Percentiles rank a stretch among this genome's conserved stretches.
Evolutionary conservation across 1,140 invertebrate genomes (phyloP).

Genomic region (Yoshiicerus persimilis): DNA sequence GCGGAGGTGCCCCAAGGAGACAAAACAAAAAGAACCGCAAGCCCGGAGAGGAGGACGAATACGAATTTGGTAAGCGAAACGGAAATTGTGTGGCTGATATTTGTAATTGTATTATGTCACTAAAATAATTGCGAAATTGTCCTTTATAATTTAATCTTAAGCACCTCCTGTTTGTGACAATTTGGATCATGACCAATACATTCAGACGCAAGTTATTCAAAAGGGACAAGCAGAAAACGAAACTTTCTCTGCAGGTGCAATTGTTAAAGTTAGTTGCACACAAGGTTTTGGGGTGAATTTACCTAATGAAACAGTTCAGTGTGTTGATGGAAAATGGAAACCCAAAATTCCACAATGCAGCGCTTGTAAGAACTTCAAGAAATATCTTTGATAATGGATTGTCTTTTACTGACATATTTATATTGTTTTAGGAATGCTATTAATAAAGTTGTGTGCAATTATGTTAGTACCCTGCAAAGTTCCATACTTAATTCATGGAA

Average conservation of each 20-base stretch:
- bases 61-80: slow-evolving; percentile 51
- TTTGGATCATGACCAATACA: slow-evolving; percentile 60
- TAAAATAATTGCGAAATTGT: background rate
- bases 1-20: slow-evolving; percentile 50
- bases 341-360: slow-evolving; percentile 74
- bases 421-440: too few species aligned
- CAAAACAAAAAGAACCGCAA: slow-evolving; percentile 56
- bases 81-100: too few species aligned
- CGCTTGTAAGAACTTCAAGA: slow-evolving; percentile 64
- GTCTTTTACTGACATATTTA: background rate
- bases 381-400: background rate
- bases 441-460: background rate
- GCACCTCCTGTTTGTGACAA: slow-evolving; percentile 30
- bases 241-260: slow-evolving; percentile 61
- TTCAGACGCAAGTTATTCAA: slow-evolving; percentile 67
- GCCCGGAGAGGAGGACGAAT: slow-evolving; percentile 53
- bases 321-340: slow-evolving; percentile 76
- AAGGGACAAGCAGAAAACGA: slow-evolving; percentile 50
- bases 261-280: slow-evolving; percentile 70
- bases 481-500: slow-evolving; percentile 64
- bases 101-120: slow-evolving; percentile 27
- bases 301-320: slow-evolving; percentile 74
- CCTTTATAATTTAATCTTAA: background rate
- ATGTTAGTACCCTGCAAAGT: slow-evolving; percentile 68
- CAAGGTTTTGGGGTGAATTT: slow-evolving; percentile 74